Evolutionary conservation across 2,888 invertebrate genomes (phyloP).

Genomic region (Apomyelois bistriatella): DNA sequence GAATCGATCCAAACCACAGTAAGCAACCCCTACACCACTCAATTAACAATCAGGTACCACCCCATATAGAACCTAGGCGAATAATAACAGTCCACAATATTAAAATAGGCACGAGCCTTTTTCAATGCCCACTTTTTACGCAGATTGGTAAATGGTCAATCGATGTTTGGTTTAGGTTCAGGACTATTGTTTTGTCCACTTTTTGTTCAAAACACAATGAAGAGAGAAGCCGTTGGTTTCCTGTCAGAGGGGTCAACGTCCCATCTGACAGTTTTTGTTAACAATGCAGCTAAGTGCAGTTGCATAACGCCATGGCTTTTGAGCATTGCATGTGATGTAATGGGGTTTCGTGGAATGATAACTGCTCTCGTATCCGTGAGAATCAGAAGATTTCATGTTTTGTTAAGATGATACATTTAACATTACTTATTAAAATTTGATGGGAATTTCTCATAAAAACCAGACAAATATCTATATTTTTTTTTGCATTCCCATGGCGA

Average conservation of each 20-base stretch:
- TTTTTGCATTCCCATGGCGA: too few species aligned
- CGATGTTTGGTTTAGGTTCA: background rate
- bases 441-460: too few species aligned
- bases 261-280: background rate
- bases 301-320: background rate
- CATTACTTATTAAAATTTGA: too few species aligned
- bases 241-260: background rate
- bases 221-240: background rate
- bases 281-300: background rate
- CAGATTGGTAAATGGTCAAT: background rate
- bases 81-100: too few species aligned
- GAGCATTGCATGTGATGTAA: slow-evolving; percentile 2
- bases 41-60: too few species aligned
- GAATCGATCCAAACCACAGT: too few species aligned
- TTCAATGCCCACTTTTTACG: background rate
- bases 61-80: too few species aligned
- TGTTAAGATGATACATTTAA: too few species aligned
- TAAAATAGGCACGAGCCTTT: background rate
- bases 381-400: background rate
- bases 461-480: too few species aligned
- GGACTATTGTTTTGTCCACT: background rate
- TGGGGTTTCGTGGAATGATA: background rate
- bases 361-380: background rate
- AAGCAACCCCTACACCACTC: too few species aligned
- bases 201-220: background rate